phyloP scores from a whole-genome alignment of 2,797 vertebrate genomes.

The Helostoma temminkii region DNA sequence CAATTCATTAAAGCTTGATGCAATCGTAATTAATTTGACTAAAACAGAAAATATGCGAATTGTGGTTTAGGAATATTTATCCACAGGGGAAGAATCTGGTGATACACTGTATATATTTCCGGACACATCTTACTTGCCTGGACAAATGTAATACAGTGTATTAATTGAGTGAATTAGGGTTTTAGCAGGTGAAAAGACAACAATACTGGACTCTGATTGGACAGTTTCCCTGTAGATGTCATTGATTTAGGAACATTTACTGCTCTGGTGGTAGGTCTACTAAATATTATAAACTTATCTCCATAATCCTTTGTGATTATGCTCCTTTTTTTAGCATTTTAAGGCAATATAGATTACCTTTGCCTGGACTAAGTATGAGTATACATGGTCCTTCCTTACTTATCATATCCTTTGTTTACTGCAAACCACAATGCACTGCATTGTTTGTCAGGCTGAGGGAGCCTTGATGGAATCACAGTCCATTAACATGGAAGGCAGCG shows the following conservation, averaged over 20 bases:
- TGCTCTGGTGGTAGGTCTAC: not conserved
- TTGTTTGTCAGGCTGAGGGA: slow-evolving; percentile 75
- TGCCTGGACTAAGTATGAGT: slow-evolving; percentile 14
- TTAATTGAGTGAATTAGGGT: slow-evolving; percentile 3
- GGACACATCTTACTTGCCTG: not conserved
- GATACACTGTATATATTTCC: slow-evolving; percentile 2
- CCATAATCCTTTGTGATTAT: no score
- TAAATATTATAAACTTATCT: no score
- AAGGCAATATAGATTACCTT: slow-evolving; percentile 2
- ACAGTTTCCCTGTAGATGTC: not conserved
- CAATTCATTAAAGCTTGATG: slow-evolving; percentile 30
- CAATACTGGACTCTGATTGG: not conserved
- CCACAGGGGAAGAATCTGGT: slow-evolving; percentile 13
- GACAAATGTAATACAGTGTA: slow-evolving; percentile 11
- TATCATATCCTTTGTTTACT: slow-evolving; percentile 69
- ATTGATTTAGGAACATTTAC: not conserved
- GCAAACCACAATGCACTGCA: slow-evolving; percentile 38
- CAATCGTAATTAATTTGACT: slow-evolving; percentile 26
- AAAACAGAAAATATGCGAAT: slow-evolving; percentile 18
- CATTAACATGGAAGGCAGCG: slow-evolving; percentile 88
- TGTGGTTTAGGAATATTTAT: slow-evolving; percentile 22
- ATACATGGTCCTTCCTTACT: slow-evolving; percentile 13
- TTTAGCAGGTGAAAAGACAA: not conserved
- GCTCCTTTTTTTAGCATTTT: no score
- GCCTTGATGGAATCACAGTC: slow-evolving; percentile 82